These are phyloP conservation scores for Nannobrachium achirus DNA, from an alignment of 2,113 vertebrate species.

Conservation along the genomic window DNA sequence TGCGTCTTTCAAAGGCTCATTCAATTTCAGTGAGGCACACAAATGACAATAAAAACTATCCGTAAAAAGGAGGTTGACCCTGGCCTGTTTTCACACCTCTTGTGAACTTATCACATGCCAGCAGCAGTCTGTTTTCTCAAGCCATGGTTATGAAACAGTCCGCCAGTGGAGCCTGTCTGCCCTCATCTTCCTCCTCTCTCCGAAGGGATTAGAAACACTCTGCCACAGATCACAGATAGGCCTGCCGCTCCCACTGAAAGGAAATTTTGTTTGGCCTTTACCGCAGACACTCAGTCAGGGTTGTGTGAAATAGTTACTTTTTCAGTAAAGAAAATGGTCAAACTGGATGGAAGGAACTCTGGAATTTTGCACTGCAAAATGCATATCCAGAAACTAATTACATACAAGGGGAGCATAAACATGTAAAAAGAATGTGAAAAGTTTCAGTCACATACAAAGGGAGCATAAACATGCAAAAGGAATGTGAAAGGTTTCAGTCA, in stretches of 20 bases:
- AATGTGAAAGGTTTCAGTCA: not conserved
- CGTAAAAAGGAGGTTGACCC: not conserved
- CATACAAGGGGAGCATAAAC: not conserved
- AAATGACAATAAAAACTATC: too few relatives aligned
- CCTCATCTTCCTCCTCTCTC: conserved; percentile 29
- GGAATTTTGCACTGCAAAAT: not conserved
- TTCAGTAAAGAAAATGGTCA: too few relatives aligned
- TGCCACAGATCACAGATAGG: conserved; percentile 49
- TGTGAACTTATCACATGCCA: not conserved
- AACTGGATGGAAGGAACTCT: not conserved
- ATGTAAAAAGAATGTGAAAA: conserved; percentile 5
- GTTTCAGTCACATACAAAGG: not conserved
- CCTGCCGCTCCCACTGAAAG: conserved; percentile 22
- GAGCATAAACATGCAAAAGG: conserved; percentile 13
- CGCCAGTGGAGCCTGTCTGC: conserved; percentile 4
- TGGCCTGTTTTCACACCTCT: not conserved
- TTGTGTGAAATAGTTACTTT: conserved; percentile 18
- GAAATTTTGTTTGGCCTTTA: conserved; percentile 31
- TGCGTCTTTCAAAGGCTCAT: too few relatives aligned
- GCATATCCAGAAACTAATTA: not conserved
- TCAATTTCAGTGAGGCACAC: not conserved
- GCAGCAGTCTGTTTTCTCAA: not conserved
- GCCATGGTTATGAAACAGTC: conserved; percentile 6
- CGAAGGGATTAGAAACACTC: conserved; percentile 42
- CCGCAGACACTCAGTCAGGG: conserved; percentile 14